Evolutionary conservation across 2,113 vertebrate genomes (phyloP).

Genomic region (Boulengeromyrus knoepffleri): DNA sequence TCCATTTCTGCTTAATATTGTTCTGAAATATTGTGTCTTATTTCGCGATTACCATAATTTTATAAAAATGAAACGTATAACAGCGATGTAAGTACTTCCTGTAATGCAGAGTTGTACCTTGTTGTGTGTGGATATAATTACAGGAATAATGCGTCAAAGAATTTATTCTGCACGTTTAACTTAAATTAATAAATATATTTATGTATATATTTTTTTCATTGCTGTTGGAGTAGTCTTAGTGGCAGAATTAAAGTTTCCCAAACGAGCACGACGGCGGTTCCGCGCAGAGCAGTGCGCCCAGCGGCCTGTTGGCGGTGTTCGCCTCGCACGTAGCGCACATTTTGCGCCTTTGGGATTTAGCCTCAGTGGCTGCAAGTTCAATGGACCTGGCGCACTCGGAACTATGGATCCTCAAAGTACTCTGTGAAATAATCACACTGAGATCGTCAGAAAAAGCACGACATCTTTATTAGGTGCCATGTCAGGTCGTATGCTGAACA

Average conservation of each 20-base stretch:
- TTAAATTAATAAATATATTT: background rate
- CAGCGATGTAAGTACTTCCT: background rate
- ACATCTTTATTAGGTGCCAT: background rate
- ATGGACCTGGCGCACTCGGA: background rate
- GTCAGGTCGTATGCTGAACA: background rate
- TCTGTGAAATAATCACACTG: constrained; percentile 1
- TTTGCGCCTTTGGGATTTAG: background rate
- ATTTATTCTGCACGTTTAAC: background rate
- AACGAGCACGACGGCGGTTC: background rate
- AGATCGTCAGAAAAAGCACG: background rate
- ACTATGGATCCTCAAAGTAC: constrained; percentile 2
- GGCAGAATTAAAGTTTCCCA: background rate
- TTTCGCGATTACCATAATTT: background rate
- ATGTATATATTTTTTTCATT: background rate
- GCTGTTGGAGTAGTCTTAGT: background rate
- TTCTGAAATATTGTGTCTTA: background rate
- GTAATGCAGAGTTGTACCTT: background rate
- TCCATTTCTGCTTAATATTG: background rate
- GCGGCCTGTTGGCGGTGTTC: constrained; percentile 47
- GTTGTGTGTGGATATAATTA: background rate
- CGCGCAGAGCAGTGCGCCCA: constrained; percentile 33
- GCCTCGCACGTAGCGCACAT: constrained; percentile 15
- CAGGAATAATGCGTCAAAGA: background rate
- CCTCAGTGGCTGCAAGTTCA: background rate
- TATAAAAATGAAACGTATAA: background rate